Conservation (phyloP, 2,113 vertebrate species). For the Antechinus flavipes region DNA sequence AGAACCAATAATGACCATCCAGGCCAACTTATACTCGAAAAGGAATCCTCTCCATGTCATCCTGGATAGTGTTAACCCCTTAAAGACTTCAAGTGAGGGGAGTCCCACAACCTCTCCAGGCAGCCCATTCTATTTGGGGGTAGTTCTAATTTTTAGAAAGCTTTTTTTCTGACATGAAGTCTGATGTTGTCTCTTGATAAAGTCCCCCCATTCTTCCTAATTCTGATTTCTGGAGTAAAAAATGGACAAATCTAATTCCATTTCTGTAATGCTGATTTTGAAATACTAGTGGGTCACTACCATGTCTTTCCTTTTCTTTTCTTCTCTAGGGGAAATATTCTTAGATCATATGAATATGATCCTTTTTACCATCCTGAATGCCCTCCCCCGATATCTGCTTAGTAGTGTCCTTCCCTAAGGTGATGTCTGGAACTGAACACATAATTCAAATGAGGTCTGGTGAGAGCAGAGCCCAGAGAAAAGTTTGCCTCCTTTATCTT, state of each 20-base stretch:
- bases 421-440: not conserved
- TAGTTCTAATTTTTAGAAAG: not conserved
- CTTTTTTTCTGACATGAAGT: not conserved
- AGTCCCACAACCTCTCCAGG: not conserved
- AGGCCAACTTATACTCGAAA: not conserved
- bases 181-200: not conserved
- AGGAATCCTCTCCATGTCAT: not conserved
- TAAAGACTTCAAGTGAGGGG: not conserved
- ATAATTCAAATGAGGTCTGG: not conserved
- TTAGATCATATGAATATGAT: not conserved
- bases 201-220: not conserved
- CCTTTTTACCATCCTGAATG: too few species aligned
- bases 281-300: not conserved
- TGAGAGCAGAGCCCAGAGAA: not conserved
- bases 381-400: too few species aligned
- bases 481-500: not conserved
- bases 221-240: not conserved
- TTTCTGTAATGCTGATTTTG: not conserved
- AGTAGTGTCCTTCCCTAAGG: too few species aligned
- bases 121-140: not conserved
- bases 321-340: not conserved
- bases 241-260: not conserved
- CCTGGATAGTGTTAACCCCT: not conserved
- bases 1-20: not conserved
- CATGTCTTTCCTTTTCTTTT: not conserved